These are phyloP conservation scores for Zapornia atra DNA, from an alignment of 2,113 vertebrate species.

Conservation along the genomic window DNA sequence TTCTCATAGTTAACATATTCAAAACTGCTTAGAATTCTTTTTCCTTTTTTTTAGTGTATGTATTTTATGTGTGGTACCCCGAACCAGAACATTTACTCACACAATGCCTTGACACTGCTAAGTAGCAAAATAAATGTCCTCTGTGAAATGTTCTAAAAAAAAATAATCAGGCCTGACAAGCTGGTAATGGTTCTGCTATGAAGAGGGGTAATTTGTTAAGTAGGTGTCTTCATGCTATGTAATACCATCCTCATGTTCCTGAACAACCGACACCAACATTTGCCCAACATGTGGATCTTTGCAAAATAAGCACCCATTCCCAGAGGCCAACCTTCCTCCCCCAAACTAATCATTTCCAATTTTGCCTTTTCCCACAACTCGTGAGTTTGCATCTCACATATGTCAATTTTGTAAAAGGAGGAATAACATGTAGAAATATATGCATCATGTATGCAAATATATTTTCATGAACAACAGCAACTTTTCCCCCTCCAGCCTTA, in stretches of 20 bases:
- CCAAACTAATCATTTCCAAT: not conserved
- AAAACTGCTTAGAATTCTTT: not conserved
- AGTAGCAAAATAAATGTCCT: not conserved
- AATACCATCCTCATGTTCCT: not conserved
- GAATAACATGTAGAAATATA: not conserved
- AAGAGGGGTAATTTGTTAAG: not conserved
- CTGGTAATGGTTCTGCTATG: not conserved
- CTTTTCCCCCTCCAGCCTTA: not conserved
- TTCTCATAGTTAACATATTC: not conserved
- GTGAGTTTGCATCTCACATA: not conserved
- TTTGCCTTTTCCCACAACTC: not conserved
- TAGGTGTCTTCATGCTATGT: not conserved
- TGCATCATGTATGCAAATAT: not conserved
- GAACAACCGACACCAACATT: not conserved
- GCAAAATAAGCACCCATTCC: not conserved
- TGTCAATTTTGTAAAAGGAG: not conserved
- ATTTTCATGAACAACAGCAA: not conserved
- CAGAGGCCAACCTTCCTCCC: not conserved
- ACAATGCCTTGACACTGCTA: not conserved
- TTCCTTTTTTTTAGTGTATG: not conserved
- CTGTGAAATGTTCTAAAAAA: not conserved
- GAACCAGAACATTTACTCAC: not conserved
- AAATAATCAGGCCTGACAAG: not conserved
- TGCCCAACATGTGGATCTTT: not conserved
- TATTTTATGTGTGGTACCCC: not conserved